Base-by-base conservation (phyloP, 2,113 vertebrate genomes). In the Semnornis frantzii region DNA sequence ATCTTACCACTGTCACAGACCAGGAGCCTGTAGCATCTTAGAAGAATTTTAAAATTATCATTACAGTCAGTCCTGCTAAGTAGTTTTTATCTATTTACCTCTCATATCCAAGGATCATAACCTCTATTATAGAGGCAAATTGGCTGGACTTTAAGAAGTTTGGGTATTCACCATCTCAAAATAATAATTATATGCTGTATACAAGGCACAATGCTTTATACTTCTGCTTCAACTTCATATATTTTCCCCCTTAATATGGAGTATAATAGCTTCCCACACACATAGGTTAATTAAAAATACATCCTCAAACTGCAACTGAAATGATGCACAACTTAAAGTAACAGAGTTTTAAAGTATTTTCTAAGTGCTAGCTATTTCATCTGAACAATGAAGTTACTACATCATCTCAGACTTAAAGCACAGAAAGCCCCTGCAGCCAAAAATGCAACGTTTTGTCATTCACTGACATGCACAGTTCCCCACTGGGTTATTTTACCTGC, bases 401-500 rank as follows among this genome's bases (percentile, higher is more conserved):
- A 90, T 87, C 82, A 91, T 96, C 97, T 97, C 96, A 94, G 95
- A 97, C 97, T 95, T 96, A 79, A 98, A 98, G 98, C 97, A 97
- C 93, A 97, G 95, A 39, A 97, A 98, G 95, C 96, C 97, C 96
- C 78, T 88, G 92, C 96, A 98, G 97, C 97, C 97, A 98, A 82
- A 94, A 97, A 96, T 91, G 93, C 82, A 80, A 79, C 37, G 66
- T 95, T 97, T 95, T 87, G 70, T 96, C 92, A 96, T 97, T 96
- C 86, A 55, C 37, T 95, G 92, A 94, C 98, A 98, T 98, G 97
- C 97, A 97, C 81, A 90, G 69, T 93, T 89, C 70, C 94, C 92
- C 93, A 92, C 71, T 28, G 76, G 81, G 80, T 85, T 74, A 84
- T 97, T 98, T 98, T 98, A 99, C 99, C 99, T 99, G 99, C 97